Evolutionary conservation across 2,888 invertebrate species (phyloP), one percentile per base, ranked within the genome.

Genomic region (Norana najaformis): DNA sequence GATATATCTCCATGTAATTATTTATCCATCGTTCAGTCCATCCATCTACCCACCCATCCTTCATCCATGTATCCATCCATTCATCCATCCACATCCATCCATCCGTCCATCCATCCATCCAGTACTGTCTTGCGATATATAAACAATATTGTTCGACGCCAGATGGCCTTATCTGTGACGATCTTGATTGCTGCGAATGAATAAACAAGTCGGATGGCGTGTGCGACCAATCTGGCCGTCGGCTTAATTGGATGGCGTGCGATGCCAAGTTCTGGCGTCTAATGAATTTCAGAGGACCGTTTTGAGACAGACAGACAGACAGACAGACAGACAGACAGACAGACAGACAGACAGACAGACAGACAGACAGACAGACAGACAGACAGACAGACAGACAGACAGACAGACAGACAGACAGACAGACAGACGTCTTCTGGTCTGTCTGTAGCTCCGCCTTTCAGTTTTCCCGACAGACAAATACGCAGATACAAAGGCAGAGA

Each of bases 161-260:
- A 69, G 69, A 69, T 69, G 69, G 69, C 69, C 69, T 69, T 69
- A 69, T 69, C 69, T 69, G 30, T 69, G n/a, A n/a, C 69, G 69
- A 69, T 69, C 69, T 69, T 69, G 69, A 69, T 69, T 69, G 69
- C 69, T 69, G 69, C 69, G 69, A 69, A 69, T n/a, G n/a, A 69
- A 69, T 69, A 69, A 69, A 69, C 69, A 69, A 69, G 69, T 69
- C 69, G 69, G 69, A 69, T 69, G n/a, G 69, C 69, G 69, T 69
- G 69, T 69, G 69, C 69, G 69, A 69, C 69, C 69, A 69, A 69
- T 69, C 69, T 69, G 30, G 69, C 69, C 69, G 69, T 69, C 69
- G 69, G 69, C 69, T 69, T 69, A 69, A 69, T 69, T 69, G 69
- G 69, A 69, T 69, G 69, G 69, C 69, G 69, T 69, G 69, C 69